A percentile compares a stretch with the other conserved stretches of the same genome.
phyloP scores from a whole-genome alignment of 2,797 vertebrate species.

The Dendrocincla tyrannina region DNA sequence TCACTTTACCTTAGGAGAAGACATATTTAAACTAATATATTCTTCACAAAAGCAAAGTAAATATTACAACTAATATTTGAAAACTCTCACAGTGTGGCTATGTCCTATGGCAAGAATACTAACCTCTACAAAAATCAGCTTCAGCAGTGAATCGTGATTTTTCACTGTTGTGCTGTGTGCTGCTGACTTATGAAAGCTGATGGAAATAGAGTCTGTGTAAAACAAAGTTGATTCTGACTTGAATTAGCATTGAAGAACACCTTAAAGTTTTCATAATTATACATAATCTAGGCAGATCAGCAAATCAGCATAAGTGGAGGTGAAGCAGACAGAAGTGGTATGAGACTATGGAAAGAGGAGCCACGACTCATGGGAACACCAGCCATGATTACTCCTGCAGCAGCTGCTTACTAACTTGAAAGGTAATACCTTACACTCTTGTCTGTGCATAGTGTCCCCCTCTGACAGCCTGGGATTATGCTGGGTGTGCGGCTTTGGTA shows the following conservation, averaged over 20 bases:
- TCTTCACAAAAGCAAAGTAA: constrained; percentile 50
- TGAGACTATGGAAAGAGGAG: background rate
- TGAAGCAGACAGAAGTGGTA: background rate
- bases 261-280: background rate
- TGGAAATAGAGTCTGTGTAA: background rate
- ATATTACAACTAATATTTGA: constrained; percentile 42
- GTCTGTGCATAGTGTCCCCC: background rate
- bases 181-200: background rate
- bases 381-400: background rate
- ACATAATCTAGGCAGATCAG: background rate
- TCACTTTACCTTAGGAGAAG: constrained; percentile 33
- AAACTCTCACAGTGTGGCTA: background rate
- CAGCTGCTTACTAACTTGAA: background rate
- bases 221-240: constrained; percentile 1
- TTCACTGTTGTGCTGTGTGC: background rate
- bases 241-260: background rate
- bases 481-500: background rate
- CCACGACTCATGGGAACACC: background rate
- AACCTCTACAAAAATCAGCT: constrained; percentile 51
- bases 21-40: constrained; percentile 29
- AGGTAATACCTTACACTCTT: background rate
- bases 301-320: background rate
- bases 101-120: constrained; percentile 13
- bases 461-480: background rate
- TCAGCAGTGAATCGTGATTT: background rate